Evolutionary conservation across 1,140 invertebrate genomes (phyloP), one percentile per base, ranked within the genome.

Genomic region (Diplogasteroides magnus): DNA sequence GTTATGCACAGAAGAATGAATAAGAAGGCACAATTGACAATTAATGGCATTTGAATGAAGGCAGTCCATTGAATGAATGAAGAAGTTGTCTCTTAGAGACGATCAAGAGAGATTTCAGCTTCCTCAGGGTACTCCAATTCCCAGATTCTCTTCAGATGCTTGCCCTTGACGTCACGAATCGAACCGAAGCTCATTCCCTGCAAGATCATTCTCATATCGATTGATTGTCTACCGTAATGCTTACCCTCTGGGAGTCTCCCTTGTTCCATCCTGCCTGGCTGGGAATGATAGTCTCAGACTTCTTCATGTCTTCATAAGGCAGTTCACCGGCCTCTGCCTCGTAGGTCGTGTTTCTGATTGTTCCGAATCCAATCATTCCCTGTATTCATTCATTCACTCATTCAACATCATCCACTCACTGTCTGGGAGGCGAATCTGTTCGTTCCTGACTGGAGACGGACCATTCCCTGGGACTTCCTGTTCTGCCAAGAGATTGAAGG

Each of bases 291-390:
- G 79, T 71, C 72, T 82, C 81, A 27, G 79, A 82, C 55, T 80
- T 81, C 75, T 83, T 83, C 79, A 83, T 82, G 59, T 83, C 82
- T 64, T 82, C 81, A 56, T 80, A 83, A 23, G 80, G 80, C 60
- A 83, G 72, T 64, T 83, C 82, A 26, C 82, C 80, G 58, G 75
- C 74, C 56, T 83, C 80, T 25, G 82, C 82, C 48, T 80, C 77
- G 75, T 78, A 83, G 37, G 80, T 82, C n/a, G 75, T 82, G 77
- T 83, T 80, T 69, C 80, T 76, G 25, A 66, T 60, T 26, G 81
- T 83, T 57, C 80, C 80, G 72, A 82, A 82, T 55, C 79, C 78
- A 11, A 48, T 11, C 62, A n/a, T n/a, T n/a, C n/a, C 48, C 48
- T 56, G 13, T 56, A 14, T 23, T 23, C 1, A 1, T 28, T 23